Evolutionary conservation across 2,113 vertebrate species (phyloP).

Genomic region (Heloderma charlesbogerti): DNA sequence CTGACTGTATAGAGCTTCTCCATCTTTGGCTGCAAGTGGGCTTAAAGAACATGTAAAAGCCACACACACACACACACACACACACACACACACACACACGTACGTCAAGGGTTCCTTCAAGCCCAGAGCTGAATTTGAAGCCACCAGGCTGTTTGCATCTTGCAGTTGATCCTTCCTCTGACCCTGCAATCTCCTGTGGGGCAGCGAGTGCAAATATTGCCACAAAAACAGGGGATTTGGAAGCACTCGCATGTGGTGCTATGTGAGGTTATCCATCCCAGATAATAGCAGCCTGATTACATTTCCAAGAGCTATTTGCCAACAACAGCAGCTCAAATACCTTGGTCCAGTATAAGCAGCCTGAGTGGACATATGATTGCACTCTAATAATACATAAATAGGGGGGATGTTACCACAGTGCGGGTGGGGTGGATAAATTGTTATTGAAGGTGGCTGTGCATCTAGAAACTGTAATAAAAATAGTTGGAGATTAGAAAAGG

Average conservation of each 20-base stretch:
- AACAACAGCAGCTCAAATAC: background rate
- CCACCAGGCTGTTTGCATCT: background rate
- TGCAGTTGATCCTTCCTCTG: background rate
- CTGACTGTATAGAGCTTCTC: no score
- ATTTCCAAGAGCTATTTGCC: background rate
- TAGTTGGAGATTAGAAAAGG: background rate
- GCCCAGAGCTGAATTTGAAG: conserved; percentile 4
- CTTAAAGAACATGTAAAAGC: background rate
- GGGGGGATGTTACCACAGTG: background rate
- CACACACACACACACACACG: no score
- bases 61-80: background rate
- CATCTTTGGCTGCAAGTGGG: no score
- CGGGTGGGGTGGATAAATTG: background rate
- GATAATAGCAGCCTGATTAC: background rate
- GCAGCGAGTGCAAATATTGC: background rate
- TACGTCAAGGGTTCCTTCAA: background rate
- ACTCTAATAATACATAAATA: background rate
- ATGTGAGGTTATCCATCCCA: background rate
- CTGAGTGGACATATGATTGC: background rate
- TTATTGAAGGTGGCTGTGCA: background rate
- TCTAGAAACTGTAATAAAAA: background rate
- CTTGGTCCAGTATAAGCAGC: background rate
- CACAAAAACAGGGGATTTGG: background rate
- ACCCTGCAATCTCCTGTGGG: background rate
- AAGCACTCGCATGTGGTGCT: background rate